Base-by-base conservation (phyloP, 2,888 invertebrate genomes). In the Amphimallon solstitiale region DNA sequence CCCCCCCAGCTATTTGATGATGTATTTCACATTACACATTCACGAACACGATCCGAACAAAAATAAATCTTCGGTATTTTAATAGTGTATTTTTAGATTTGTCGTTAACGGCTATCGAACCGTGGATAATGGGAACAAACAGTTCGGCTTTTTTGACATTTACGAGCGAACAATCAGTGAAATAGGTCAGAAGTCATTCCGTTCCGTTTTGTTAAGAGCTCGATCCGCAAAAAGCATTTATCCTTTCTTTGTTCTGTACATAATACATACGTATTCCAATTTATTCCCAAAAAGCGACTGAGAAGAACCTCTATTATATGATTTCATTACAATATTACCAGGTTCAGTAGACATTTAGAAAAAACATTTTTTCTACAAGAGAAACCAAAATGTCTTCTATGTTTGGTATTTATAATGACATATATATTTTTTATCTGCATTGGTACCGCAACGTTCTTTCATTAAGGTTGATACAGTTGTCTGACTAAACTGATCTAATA, bases 61-160 rank as follows among this genome's bases (percentile, higher is more conserved):
- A 29, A 37, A 51, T 63, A 63, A 63, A 63, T 63, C 63, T 52
- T 51, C 12, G 29, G 15, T 45, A 23, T 17, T 60, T 45, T 60
- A 29, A 60, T 38, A 19, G 17, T 12, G 21, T 52, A 52, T 63
- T 63, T 51, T 63, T 40, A 48, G 37, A 49, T 49, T 40, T 21
- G 23, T 38, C 62, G 52, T 45, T 37, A 64, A 37, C 46, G 46
- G 56, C 46, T 56, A 64, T 56, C 54, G 64, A 64, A 45, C 56
- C 54, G 12, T 10, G 10, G 37, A 63, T 63, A 64, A 64, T 51
- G 51, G 46, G 19, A 21, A 51, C 21, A 6, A 23, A 38, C 21
- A n/a, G 29, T 23, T 38, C 37, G 21, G 14, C 40, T 14, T 40
- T 51, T 51, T 51, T 51, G 51, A 51, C 51, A 51, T 51, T 19